Evolutionary conservation across 1,140 invertebrate species (phyloP).

Genomic region (Lineus longissimus): DNA sequence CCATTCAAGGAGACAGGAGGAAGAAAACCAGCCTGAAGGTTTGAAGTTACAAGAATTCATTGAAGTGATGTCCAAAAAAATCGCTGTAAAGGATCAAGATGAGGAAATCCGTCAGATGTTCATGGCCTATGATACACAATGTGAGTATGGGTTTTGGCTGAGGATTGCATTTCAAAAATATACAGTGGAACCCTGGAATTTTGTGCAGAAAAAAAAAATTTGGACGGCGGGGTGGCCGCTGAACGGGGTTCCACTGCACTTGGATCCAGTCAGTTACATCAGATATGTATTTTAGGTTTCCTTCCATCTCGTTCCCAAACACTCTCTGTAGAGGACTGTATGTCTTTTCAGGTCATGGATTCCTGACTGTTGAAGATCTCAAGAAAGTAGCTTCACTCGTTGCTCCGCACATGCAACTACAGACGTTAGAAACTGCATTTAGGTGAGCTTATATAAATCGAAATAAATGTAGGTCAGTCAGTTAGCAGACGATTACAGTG

Average conservation of each 20-base stretch:
- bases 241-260: no score
- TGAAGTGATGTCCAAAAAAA: constrained; percentile 35
- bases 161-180: not conserved
- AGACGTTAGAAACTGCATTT: constrained; percentile 41
- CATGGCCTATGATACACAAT: constrained; percentile 46
- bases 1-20: constrained; percentile 14
- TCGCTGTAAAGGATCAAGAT: constrained; percentile 37
- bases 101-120: constrained; percentile 47
- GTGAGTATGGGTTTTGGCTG: constrained; percentile 27
- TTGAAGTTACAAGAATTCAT: constrained; percentile 27
- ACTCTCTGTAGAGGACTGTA: not conserved
- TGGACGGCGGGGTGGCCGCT: no score
- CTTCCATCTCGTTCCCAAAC: no score
- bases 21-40: not conserved
- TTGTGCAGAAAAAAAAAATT: no score
- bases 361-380: constrained; percentile 46
- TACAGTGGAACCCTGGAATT: no score
- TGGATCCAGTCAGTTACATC: no score
- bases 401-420: constrained; percentile 40
- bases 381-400: constrained; percentile 39
- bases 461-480: no score
- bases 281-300: no score
- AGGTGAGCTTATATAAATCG: constrained; percentile 27
- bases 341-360: constrained; percentile 42
- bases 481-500: no score